Evolutionary conservation across 2,113 vertebrate genomes (phyloP).

Genomic region (Myrmecophaga tridactyla): DNA sequence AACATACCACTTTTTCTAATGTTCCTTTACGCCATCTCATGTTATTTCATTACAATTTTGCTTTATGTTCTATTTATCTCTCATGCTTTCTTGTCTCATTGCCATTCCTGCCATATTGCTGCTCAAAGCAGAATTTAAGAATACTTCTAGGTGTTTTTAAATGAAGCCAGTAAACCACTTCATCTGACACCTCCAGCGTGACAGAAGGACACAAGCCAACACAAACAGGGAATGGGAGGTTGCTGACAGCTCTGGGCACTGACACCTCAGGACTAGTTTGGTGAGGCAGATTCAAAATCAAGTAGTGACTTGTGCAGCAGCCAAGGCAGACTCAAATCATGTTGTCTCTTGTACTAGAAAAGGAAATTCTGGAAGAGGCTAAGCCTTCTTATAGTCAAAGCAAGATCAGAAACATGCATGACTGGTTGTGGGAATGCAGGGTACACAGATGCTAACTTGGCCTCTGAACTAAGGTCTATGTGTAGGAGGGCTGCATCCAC

Average conservation of each 20-base stretch:
- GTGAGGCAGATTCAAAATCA: conserved; percentile 52
- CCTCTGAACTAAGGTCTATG: neutral
- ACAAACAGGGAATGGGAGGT: conserved; percentile 60
- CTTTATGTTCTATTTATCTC: neutral
- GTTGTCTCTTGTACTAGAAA: conserved; percentile 46
- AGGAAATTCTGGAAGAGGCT: neutral
- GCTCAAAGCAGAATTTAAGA: conserved; percentile 56
- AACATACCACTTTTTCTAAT: neutral
- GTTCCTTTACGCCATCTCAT: neutral
- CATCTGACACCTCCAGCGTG: conserved; percentile 31
- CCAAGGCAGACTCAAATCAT: neutral
- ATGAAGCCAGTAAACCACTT: conserved; percentile 43
- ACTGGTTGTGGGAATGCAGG: neutral
- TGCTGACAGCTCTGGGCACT: conserved; percentile 45
- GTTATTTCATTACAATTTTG: neutral
- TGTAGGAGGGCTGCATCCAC: neutral
- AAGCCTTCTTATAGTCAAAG: neutral
- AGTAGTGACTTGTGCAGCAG: conserved; percentile 55
- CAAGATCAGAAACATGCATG: neutral
- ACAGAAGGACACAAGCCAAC: conserved; percentile 40
- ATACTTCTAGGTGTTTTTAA: conserved; percentile 38
- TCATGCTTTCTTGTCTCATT: neutral
- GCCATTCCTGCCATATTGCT: neutral
- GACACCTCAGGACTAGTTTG: conserved; percentile 58
- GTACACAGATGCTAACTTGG: neutral